Conservation (phyloP, 1,140 invertebrate genomes). For the Lycorma delicatula region DNA sequence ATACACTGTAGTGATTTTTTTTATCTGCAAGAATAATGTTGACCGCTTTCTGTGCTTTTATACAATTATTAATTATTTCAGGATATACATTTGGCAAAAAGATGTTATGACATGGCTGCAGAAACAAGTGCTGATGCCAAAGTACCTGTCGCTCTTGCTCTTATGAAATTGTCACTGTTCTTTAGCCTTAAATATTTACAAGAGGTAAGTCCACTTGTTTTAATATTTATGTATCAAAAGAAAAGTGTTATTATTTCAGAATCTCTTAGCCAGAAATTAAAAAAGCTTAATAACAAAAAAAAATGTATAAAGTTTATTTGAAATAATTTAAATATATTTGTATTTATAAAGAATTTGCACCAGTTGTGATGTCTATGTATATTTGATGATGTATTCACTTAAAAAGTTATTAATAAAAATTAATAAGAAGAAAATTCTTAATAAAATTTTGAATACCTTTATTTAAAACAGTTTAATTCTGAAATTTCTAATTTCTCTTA, state of each 20-base stretch:
- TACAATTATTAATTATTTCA: constrained; percentile 38
- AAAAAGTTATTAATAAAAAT: too few species aligned
- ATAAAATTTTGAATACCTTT: too few species aligned
- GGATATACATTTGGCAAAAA: constrained; percentile 72
- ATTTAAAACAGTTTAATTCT: too few species aligned
- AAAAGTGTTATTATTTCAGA: constrained; percentile 14
- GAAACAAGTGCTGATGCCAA: constrained; percentile 90
- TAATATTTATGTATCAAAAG: neutral
- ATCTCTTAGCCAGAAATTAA: neutral
- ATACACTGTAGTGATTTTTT: too few species aligned
- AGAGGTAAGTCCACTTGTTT: constrained; percentile 46
- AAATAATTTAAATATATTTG: constrained; percentile 11
- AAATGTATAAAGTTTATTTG: neutral
- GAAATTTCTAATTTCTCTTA: too few species aligned
- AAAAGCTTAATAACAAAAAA: too few species aligned
- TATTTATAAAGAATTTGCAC: too few species aligned
- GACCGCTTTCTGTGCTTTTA: too few species aligned
- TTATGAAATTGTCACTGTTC: constrained; percentile 78
- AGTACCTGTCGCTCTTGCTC: constrained; percentile 86
- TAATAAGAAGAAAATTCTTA: too few species aligned
- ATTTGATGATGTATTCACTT: too few species aligned
- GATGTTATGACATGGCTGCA: constrained; percentile 95
- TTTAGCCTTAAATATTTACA: constrained; percentile 63
- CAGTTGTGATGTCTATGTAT: too few species aligned
- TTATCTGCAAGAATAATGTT: too few species aligned